phyloP scores from a whole-genome alignment of 1,140 invertebrate species.

The Drosophila santomea region DNA sequence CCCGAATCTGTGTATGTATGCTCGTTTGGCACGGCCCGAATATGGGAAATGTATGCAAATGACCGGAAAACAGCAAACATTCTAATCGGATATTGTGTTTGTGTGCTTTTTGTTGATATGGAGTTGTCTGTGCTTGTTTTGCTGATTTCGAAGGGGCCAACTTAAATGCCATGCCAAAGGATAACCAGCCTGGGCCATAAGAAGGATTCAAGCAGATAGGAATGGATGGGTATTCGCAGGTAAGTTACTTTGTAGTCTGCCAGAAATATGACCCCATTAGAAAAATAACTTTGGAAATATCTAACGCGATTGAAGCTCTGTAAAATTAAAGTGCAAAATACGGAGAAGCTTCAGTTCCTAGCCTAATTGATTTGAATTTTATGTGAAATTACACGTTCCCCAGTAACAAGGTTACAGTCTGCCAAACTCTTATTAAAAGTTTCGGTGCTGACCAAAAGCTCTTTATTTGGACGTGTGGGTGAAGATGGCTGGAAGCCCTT shows the following conservation, averaged over 20 bases:
- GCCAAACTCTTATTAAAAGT: constrained; percentile 32
- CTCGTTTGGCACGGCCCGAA: constrained; percentile 6
- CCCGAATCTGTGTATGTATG: constrained; percentile 9
- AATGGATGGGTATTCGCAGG: not conserved
- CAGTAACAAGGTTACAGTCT: constrained; percentile 7
- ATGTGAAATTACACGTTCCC: not conserved
- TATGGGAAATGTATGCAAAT: constrained; percentile 38
- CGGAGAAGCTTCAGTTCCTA: not conserved
- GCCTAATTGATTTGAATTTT: constrained; percentile 6
- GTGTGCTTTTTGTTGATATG: constrained; percentile 28
- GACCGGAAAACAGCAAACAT: constrained; percentile 45
- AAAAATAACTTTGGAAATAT: not conserved
- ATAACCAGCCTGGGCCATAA: constrained; percentile 3
- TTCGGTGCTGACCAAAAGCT: constrained; percentile 30
- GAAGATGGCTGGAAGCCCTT: constrained; percentile 27
- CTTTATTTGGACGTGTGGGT: constrained; percentile 36
- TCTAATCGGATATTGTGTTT: constrained; percentile 49
- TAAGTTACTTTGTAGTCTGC: not conserved
- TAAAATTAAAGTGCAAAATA: no score
- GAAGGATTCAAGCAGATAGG: not conserved
- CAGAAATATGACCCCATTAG: not conserved
- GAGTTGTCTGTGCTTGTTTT: constrained; percentile 17
- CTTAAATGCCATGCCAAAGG: constrained; percentile 19
- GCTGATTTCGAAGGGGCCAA: constrained; percentile 17
- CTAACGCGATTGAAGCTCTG: no score